phyloP scores from a whole-genome alignment of 2,888 invertebrate species.

The Stenchaetothrips biformis region DNA sequence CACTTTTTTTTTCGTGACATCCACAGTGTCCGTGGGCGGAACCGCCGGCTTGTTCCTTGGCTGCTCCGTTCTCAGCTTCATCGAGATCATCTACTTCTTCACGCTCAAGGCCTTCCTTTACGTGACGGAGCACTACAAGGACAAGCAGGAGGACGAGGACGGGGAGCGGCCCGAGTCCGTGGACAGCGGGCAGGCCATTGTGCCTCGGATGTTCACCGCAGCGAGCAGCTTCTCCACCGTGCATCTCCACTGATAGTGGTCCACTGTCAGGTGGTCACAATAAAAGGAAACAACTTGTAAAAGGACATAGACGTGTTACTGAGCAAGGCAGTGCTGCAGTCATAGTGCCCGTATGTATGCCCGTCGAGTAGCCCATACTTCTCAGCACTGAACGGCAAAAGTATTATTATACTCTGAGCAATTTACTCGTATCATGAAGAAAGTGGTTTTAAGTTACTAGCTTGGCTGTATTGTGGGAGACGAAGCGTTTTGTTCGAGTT shows the following conservation, averaged over 20 bases:
- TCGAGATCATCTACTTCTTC: conserved; percentile 67
- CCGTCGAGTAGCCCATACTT: too few species aligned
- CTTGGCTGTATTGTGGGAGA: too few species aligned
- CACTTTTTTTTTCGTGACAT: background rate
- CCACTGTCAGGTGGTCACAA: too few species aligned
- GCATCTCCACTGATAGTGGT: background rate
- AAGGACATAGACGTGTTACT: too few species aligned
- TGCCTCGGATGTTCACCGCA: background rate
- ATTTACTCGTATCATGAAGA: too few species aligned
- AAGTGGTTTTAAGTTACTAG: too few species aligned
- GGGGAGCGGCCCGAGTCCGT: background rate
- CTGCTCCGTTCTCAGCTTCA: conserved; percentile 67
- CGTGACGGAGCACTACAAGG: background rate
- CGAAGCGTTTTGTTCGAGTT: too few species aligned
- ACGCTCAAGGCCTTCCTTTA: conserved; percentile 61
- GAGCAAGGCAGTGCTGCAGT: too few species aligned
- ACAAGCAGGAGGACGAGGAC: background rate
- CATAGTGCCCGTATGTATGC: too few species aligned
- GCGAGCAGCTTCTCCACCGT: background rate
- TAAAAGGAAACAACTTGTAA: too few species aligned
- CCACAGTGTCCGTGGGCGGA: conserved; percentile 64
- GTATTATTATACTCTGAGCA: too few species aligned
- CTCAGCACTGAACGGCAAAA: too few species aligned
- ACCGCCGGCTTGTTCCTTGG: conserved; percentile 72
- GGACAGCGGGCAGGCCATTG: background rate